Evolutionary conservation across 2,113 vertebrate genomes (phyloP).

Genomic region (Sigmodon hispidus): DNA sequence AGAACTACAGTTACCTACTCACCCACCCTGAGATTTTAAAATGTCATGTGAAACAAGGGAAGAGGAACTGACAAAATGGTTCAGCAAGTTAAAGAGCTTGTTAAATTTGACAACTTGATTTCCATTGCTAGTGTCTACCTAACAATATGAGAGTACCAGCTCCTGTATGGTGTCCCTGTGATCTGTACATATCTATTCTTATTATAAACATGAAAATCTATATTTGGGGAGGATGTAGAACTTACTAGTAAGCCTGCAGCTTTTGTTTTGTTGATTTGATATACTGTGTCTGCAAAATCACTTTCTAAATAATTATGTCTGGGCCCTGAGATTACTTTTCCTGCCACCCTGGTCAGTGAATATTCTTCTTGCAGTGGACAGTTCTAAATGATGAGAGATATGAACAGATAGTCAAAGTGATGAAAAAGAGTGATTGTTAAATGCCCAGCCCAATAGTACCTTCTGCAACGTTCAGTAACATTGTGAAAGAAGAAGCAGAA

Average conservation of each 20-base stretch:
- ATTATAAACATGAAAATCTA: neutral
- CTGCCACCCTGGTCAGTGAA: too few species aligned
- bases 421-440: neutral
- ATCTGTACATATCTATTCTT: neutral
- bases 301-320: neutral
- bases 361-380: neutral
- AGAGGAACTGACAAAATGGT: neutral
- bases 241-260: neutral
- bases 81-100: neutral
- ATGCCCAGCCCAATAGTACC: too few species aligned
- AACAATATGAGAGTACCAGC: too few species aligned
- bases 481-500: too few species aligned
- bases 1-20: neutral
- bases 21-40: neutral
- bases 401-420: neutral
- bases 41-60: neutral
- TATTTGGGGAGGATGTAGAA: neutral
- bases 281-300: neutral
- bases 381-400: neutral
- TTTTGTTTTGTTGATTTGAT: neutral
- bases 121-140: neutral
- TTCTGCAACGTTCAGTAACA: neutral
- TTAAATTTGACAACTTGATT: neutral
- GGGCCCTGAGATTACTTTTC: neutral
- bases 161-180: neutral